These are phyloP conservation scores for Clistopyga incitator DNA, from an alignment of 2,888 invertebrate species.

Conservation along the genomic window DNA sequence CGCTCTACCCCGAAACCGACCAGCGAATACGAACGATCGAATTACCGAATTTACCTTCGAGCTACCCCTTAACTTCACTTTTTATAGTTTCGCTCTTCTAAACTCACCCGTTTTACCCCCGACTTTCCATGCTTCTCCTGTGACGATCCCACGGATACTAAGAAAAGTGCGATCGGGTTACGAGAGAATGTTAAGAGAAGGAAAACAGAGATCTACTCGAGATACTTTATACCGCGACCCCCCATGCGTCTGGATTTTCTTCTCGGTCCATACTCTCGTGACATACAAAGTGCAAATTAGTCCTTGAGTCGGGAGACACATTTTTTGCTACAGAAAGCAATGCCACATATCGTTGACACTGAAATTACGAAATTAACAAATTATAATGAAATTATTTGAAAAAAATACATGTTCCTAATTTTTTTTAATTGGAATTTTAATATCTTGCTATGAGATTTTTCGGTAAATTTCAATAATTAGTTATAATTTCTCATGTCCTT, in stretches of 20 bases:
- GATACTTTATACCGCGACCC: not conserved
- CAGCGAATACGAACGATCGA: constrained; percentile 81
- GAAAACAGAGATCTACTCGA: constrained; percentile 5
- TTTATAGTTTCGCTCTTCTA: not conserved
- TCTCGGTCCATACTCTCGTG: not conserved
- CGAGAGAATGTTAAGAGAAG: not conserved
- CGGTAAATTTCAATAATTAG: too few relatives aligned
- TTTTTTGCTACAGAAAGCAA: not conserved
- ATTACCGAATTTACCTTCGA: constrained; percentile 73
- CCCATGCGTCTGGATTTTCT: not conserved
- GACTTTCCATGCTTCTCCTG: not conserved
- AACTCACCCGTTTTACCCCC: constrained; percentile 8
- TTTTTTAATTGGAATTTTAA: too few relatives aligned
- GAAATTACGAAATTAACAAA: not conserved
- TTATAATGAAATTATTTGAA: not conserved
- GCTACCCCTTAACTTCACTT: constrained; percentile 28
- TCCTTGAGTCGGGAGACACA: not conserved
- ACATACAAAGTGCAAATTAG: not conserved
- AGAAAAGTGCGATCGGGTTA: constrained; percentile 18
- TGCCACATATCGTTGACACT: not conserved
- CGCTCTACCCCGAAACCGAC: constrained; percentile 68
- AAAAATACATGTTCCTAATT: too few relatives aligned
- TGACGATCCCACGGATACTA: not conserved
- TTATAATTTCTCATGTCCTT: too few relatives aligned
- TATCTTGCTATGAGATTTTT: too few relatives aligned